Evolutionary conservation across 2,113 vertebrate species (phyloP), one percentile per base, ranked within the genome.

Genomic region (Hippocampus zosterae): DNA sequence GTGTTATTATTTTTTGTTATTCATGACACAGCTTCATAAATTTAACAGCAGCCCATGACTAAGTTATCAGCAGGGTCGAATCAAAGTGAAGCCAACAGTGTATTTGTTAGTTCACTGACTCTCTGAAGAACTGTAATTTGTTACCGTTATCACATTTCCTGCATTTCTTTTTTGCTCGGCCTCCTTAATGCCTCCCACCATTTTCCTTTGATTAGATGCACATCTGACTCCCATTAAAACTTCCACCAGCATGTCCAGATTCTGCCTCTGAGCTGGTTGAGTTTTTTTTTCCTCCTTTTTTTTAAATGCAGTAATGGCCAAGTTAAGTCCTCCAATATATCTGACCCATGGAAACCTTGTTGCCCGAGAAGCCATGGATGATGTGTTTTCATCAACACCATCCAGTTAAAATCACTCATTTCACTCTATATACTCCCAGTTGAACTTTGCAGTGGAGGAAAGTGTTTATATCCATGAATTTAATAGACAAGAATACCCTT

Each of bases 151-250:
- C 84, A 74, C 83, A 80, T 84, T 88, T 85, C 81, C 77, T 87
- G 74, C 64, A 55, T 82, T 83, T 69, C 78, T 83, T 13, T 33
- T 69, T 68, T 76, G 67, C 79, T 84, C 37, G 8, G 61, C 68
- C 75, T 87, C 83, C 59, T 70, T 79, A 81, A 88, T 88, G 87
- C 90, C 87, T 90, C 88, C 88, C 82, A 48, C 84, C 86, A 85
- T 91, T 84, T 89, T 88, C 71, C 81, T 89, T 88, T 91, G 89
- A 92, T 92, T 92, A 91, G 72, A 68, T 70, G 67, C 77, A 85
- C 92, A 92, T 89, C 91, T 92, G 91, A 89, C 73, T 91, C 76
- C 82, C 77, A 92, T 92, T 91, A 91, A 81, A 88, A 62, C 79
- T 77, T 87, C 84, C 83, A 90, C 88, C 80, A 62, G 76, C 78